These are phyloP conservation scores for Acinonyx jubatus DNA, from an alignment of 2,113 vertebrate genomes.

Conservation along the genomic window DNA sequence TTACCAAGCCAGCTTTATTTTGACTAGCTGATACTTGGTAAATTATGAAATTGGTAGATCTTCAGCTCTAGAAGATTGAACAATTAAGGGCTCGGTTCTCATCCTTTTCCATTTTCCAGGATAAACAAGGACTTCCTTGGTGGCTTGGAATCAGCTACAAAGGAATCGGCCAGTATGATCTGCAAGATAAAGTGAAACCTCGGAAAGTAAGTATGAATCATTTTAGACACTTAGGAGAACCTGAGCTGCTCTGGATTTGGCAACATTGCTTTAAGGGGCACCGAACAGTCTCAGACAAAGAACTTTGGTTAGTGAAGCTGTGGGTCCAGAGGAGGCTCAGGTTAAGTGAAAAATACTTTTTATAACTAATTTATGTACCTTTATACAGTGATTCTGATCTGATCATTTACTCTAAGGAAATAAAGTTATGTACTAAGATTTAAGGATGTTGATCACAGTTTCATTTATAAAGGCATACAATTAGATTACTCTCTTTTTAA, in stretches of 20 bases:
- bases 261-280: neutral
- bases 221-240: neutral
- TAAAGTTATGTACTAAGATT: neutral
- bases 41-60: constrained; percentile 25
- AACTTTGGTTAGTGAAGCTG: neutral
- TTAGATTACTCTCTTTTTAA: too few species aligned
- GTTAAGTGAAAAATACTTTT: neutral
- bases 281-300: neutral
- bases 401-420: neutral
- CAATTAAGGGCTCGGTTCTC: constrained; percentile 53
- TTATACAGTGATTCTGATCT: neutral
- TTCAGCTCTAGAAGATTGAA: constrained; percentile 50
- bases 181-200: constrained; percentile 97
- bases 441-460: neutral
- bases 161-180: constrained; percentile 97
- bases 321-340: neutral
- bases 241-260: neutral
- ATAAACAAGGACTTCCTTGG: constrained; percentile 98
- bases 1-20: constrained; percentile 63
- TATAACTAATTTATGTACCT: neutral
- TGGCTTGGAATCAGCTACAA: constrained; percentile 99
- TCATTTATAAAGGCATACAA: neutral
- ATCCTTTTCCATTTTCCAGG: constrained; percentile 85
- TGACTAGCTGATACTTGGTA: constrained; percentile 62
- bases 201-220: constrained; percentile 90